Percentiles rank a stretch among this genome's conserved stretches.
Evolutionary conservation across 2,888 invertebrate genomes (phyloP).

Genomic region (Ophion obscuratus): DNA sequence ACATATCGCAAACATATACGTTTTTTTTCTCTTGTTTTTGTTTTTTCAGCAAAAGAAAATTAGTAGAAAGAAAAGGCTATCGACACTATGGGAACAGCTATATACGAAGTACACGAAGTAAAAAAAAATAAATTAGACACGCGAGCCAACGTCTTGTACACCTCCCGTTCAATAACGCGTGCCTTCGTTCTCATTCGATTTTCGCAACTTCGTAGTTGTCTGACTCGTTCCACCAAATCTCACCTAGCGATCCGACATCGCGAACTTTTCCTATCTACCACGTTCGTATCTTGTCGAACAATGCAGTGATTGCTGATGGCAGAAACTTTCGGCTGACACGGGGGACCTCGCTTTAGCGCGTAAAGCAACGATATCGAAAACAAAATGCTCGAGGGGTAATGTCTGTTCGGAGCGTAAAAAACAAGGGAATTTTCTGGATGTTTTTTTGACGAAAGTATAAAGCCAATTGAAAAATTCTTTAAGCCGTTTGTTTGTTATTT

Average conservation of each 20-base stretch:
- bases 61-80: background rate
- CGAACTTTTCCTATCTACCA: background rate
- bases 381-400: too few species aligned
- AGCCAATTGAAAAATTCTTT: too few species aligned
- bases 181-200: conserved; percentile 66
- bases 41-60: background rate
- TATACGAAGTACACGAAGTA: background rate
- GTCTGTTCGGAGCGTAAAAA: too few species aligned
- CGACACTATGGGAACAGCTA: conserved; percentile 13
- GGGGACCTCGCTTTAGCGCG: too few species aligned
- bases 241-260: background rate
- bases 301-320: background rate
- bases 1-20: conserved; percentile 18
- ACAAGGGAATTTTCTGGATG: too few species aligned
- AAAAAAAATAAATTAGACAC: conserved; percentile 8
- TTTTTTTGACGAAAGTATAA: too few species aligned
- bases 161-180: conserved; percentile 67
- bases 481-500: too few species aligned
- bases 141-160: conserved; percentile 18
- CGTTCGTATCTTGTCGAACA: background rate
- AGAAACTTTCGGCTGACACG: background rate
- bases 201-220: conserved; percentile 18
- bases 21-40: background rate
- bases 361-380: too few species aligned
- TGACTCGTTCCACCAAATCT: background rate